Percentiles rank a stretch among this genome's conserved stretches.
phyloP scores from a whole-genome alignment of 1,140 invertebrate genomes.

The Stegodyphus dumicola region DNA sequence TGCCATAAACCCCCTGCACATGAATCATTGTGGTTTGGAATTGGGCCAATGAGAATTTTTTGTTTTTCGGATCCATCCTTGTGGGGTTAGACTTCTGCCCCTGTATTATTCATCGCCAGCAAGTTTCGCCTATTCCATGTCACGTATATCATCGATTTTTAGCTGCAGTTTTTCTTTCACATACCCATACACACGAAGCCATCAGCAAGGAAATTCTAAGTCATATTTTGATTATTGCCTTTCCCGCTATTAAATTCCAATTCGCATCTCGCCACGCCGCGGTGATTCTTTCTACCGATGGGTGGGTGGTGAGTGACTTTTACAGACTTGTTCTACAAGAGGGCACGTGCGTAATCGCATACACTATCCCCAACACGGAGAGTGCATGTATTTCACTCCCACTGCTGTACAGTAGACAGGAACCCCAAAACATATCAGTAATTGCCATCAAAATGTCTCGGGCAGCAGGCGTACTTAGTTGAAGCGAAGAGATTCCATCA shows the following conservation, averaged over 20 bases:
- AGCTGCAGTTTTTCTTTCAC: background rate
- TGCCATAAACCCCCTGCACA: conserved; percentile 56
- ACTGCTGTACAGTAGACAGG: no score
- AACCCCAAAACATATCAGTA: no score
- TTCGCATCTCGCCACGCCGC: background rate
- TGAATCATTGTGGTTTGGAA: conserved; percentile 59
- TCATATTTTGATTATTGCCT: conserved; percentile 16
- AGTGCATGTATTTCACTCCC: no score
- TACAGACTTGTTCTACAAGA: no score
- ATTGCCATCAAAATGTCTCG: no score
- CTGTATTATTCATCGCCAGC: conserved; percentile 53
- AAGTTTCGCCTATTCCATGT: conserved; percentile 54
- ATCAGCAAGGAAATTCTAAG: conserved; percentile 2
- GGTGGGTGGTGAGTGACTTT: no score
- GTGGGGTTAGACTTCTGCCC: conserved; percentile 26
- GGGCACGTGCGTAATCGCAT: no score
- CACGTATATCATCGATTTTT: conserved; percentile 52
- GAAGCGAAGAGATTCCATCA: no score
- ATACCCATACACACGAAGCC: background rate
- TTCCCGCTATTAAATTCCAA: conserved; percentile 17
- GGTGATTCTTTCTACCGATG: no score
- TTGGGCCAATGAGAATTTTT: conserved; percentile 45
- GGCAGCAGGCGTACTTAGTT: no score
- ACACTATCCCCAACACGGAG: no score
- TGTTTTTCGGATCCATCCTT: conserved; percentile 33